A percentile compares a stretch with the other conserved stretches of the same genome.
phyloP scores from a whole-genome alignment of 2,888 invertebrate genomes.

The Ferdinandea cuprea region DNA sequence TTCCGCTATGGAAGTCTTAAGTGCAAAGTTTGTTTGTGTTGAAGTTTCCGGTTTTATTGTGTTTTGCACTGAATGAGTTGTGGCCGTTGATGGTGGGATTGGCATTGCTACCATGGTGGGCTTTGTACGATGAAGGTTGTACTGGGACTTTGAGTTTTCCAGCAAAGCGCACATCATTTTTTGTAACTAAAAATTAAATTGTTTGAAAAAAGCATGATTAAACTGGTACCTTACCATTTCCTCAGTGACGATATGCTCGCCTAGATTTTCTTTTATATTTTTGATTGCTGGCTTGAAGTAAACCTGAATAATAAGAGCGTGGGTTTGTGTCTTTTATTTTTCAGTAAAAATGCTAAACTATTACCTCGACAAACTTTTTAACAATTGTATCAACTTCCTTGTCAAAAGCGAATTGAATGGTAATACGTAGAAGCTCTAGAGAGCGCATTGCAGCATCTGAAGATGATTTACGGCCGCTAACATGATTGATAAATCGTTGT shows the following conservation, averaged over 20 bases:
- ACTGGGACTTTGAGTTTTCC: conserved; percentile 82
- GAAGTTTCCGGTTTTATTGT: conserved; percentile 52
- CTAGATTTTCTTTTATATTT: conserved; percentile 86
- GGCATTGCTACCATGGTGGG: not conserved
- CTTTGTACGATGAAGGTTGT: conserved; percentile 78
- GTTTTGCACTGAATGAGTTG: conserved; percentile 62
- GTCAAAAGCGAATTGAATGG: conserved; percentile 86
- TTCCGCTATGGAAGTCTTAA: conserved; percentile 72
- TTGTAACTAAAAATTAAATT: conserved; percentile 77
- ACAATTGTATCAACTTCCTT: conserved; percentile 86
- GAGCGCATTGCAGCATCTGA: conserved; percentile 83
- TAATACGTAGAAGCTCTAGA: conserved; percentile 85
- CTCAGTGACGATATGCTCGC: conserved; percentile 85
- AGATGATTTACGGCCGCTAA: conserved; percentile 77
- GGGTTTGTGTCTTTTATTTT: not conserved
- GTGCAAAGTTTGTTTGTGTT: conserved; percentile 74
- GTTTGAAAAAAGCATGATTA: conserved; percentile 51
- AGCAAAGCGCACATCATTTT: conserved; percentile 82
- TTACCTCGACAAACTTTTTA: conserved; percentile 85
- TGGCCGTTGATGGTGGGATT: not conserved
- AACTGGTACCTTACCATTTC: conserved; percentile 83
- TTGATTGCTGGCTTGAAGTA: conserved; percentile 86
- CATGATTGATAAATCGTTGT: conserved; percentile 79
- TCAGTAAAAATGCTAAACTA: not conserved
- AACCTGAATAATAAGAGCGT: conserved; percentile 82